phyloP scores from a whole-genome alignment of 2,797 vertebrate species.

The Micrastur ruficollis region DNA sequence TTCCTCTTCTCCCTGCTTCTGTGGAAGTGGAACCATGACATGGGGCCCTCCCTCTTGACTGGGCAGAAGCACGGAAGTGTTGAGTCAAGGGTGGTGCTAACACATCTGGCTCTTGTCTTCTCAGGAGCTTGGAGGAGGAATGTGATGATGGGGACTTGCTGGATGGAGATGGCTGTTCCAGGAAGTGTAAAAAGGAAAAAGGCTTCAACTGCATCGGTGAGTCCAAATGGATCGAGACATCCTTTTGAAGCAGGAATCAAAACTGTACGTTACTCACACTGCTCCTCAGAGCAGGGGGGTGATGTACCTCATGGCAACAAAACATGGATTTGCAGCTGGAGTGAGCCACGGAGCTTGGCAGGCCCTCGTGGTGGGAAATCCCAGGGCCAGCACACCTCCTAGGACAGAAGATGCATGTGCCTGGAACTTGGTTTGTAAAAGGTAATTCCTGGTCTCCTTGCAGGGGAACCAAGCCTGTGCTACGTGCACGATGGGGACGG shows the following conservation, averaged over 20 bases:
- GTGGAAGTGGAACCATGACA: not conserved
- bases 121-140: conserved; percentile 82
- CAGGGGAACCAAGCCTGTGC: conserved; percentile 92
- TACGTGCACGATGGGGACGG: conserved; percentile 88
- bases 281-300: not conserved
- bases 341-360: not conserved
- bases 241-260: not conserved
- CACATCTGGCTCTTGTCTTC: not conserved
- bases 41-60: not conserved
- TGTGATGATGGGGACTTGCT: conserved; percentile 91
- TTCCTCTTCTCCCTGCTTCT: not conserved
- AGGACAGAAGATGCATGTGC: not conserved
- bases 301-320: rapidly evolving
- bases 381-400: not conserved
- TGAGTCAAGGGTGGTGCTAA: not conserved
- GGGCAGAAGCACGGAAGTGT: not conserved
- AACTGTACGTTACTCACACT: rapidly evolving
- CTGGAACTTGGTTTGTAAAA: not conserved
- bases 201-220: conserved; percentile 89
- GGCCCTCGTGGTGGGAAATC: not conserved
- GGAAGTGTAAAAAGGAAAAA: conserved; percentile 83
- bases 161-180: conserved; percentile 92
- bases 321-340: not conserved
- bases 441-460: not conserved
- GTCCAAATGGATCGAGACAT: not conserved